phyloP scores from a whole-genome alignment of 37 sponge, comb jelly and placozoan species.

The Ianthella basta region DNA sequence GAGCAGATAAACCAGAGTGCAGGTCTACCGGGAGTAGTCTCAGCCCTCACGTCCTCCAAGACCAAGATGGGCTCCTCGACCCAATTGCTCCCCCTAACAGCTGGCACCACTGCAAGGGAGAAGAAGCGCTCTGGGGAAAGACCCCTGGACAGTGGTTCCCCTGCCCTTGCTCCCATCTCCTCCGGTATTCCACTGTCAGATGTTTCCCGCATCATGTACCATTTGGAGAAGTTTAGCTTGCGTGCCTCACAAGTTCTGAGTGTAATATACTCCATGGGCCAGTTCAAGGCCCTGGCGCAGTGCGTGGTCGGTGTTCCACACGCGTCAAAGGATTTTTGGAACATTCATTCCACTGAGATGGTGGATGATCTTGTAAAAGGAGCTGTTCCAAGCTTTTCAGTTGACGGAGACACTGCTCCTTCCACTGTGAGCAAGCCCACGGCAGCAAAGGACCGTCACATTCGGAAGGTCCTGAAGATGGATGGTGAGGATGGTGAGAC shows the following conservation, averaged over 20 bases:
- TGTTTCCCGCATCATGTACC: conserved; percentile 25
- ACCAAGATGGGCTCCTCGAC: conserved; percentile 10
- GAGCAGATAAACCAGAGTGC: background rate
- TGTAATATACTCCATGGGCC: conserved; percentile 52
- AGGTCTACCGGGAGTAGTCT: conserved; percentile 17
- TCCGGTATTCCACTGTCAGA: conserved; percentile 47
- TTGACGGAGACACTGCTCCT: too few species aligned
- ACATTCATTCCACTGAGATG: background rate
- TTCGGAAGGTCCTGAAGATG: background rate
- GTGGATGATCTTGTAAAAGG: background rate
- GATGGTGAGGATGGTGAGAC: conserved; percentile 2
- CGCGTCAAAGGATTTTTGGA: conserved; percentile 23
- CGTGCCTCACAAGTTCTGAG: conserved; percentile 47
- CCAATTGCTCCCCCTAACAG: background rate
- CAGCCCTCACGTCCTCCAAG: background rate
- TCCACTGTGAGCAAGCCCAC: background rate
- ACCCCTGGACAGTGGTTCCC: background rate
- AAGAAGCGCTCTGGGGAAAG: background rate
- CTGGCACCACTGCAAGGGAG: background rate
- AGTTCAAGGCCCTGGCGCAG: conserved; percentile 38
- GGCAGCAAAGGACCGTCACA: background rate
- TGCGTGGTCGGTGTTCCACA: conserved; percentile 62
- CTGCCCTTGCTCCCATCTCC: conserved; percentile 9
- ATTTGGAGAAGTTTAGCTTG: conserved; percentile 38
- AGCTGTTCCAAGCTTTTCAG: background rate